Evolutionary conservation across 2,888 invertebrate species (phyloP).

Genomic region (Tenthredo notha): DNA sequence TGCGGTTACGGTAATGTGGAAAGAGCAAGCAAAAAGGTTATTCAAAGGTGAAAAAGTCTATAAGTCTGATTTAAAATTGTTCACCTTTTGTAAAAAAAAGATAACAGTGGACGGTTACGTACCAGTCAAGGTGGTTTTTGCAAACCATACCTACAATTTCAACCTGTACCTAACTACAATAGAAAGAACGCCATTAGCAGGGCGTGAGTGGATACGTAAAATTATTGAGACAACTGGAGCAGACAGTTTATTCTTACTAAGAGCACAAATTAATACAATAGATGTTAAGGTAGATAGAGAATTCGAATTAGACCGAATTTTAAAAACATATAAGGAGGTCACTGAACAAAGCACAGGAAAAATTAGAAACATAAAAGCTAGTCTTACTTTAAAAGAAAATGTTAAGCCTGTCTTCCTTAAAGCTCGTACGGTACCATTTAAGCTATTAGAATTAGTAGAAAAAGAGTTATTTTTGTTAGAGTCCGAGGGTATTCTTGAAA

Average conservation of each 20-base stretch:
- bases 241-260: neutral
- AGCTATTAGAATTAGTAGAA: no score
- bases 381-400: no score
- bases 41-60: constrained; percentile 36
- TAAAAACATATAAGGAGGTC: neutral
- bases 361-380: no score
- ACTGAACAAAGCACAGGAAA: no score
- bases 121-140: constrained; percentile 28
- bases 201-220: constrained; percentile 61
- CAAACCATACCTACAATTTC: constrained; percentile 46
- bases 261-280: neutral
- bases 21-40: constrained; percentile 21
- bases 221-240: constrained; percentile 28
- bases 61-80: constrained; percentile 54
- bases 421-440: no score
- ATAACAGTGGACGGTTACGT: constrained; percentile 55
- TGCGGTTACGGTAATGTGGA: constrained; percentile 49
- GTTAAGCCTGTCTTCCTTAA: no score
- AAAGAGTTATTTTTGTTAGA: constrained; percentile 48
- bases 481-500: constrained; percentile 59
- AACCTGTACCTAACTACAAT: constrained; percentile 58
- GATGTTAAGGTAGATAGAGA: neutral
- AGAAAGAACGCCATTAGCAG: constrained; percentile 59
- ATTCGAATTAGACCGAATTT: neutral
- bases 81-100: constrained; percentile 56